Percentiles rank a stretch among this genome's conserved stretches.
Conservation (phyloP, 2,888 invertebrate genomes). For the Achlya flavicornis region DNA sequence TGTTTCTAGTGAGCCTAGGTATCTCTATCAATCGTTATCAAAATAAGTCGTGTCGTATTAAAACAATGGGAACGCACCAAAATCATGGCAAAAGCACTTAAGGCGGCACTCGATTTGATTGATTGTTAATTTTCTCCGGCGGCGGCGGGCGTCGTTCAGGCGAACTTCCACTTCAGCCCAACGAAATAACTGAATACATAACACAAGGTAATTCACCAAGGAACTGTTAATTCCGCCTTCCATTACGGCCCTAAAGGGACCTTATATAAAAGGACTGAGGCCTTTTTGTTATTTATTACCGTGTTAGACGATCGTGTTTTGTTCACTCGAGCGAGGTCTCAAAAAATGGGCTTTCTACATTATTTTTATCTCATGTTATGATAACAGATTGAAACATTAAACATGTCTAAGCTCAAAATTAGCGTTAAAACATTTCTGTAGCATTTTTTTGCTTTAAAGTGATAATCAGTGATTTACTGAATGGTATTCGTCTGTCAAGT, state of each 20-base stretch:
- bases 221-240: constrained; percentile 14
- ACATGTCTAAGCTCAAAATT: neutral
- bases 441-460: constrained; percentile 14
- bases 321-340: constrained; percentile 14
- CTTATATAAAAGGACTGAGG: constrained; percentile 14
- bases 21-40: neutral
- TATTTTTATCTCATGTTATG: constrained; percentile 8
- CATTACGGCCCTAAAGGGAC: constrained; percentile 20
- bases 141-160: constrained; percentile 22
- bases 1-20: no score
- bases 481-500: constrained; percentile 17
- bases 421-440: constrained; percentile 22
- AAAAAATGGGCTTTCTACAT: constrained; percentile 17
- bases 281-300: constrained; percentile 23
- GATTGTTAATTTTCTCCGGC: constrained; percentile 44
- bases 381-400: neutral
- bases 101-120: constrained; percentile 36
- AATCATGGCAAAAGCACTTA: constrained; percentile 22
- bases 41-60: neutral
- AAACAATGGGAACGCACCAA: constrained; percentile 18
- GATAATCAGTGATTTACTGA: constrained; percentile 13
- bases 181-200: constrained; percentile 1
- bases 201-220: constrained; percentile 3
- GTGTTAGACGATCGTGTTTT: constrained; percentile 18
- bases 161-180: neutral